Percentiles rank a stretch among this genome's conserved stretches.
Conservation (phyloP, 1,140 invertebrate genomes). For the Panagrolaimus sp. region DNA sequence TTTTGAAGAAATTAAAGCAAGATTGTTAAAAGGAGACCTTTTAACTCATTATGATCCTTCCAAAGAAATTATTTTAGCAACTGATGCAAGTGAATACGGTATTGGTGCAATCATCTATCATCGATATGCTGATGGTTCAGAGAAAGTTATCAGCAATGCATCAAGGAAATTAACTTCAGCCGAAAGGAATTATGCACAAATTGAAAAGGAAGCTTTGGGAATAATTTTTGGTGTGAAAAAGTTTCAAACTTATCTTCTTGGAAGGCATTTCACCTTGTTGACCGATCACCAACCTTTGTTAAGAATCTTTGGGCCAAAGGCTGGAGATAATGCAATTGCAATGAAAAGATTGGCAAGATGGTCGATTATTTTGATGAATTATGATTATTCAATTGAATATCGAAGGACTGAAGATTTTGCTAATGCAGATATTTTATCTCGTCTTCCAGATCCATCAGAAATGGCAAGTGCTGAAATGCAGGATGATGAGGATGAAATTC, state of each 20-base stretch:
- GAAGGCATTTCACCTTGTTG: constrained; percentile 58
- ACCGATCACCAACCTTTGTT: constrained; percentile 63
- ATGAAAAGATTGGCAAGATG: constrained; percentile 31
- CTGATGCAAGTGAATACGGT: constrained; percentile 63
- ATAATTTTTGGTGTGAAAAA: constrained; percentile 62
- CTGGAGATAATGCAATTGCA: constrained; percentile 51
- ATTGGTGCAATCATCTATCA: constrained; percentile 59
- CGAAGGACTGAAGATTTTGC: constrained; percentile 27
- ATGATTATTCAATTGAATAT: constrained; percentile 44
- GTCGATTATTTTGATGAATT: constrained; percentile 34
- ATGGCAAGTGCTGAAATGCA: constrained; percentile 27
- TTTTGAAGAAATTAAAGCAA: constrained; percentile 51
- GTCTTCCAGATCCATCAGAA: constrained; percentile 22
- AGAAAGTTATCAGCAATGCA: constrained; percentile 62
- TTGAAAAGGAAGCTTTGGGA: constrained; percentile 64
- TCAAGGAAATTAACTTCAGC: constrained; percentile 60
- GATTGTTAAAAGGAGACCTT: constrained; percentile 41
- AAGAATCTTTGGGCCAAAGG: constrained; percentile 56
- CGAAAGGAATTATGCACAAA: constrained; percentile 63
- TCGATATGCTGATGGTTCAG: constrained; percentile 51
- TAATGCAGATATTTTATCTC: constrained; percentile 30
- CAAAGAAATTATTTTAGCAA: constrained; percentile 59
- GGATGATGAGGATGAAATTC: constrained; percentile 29
- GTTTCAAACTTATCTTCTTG: constrained; percentile 64
- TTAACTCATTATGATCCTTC: constrained; percentile 60